phyloP scores from a whole-genome alignment of 2,113 vertebrate species.

The cat (Felis catus) region F.catus_Fca126_mat1.0 CM031416.1:55417001-55417500 shows the following conservation, averaged over 20 bases:
- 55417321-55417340: background rate
- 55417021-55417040: constrained; percentile 67
- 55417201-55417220: constrained; percentile 41
- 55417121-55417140: constrained; percentile 42
- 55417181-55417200: constrained; percentile 49
- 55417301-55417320: background rate
- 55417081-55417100: constrained; percentile 25
- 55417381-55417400: background rate
- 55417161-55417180: background rate
- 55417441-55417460: background rate
- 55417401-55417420: background rate
- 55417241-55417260: background rate
- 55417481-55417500: background rate
- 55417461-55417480: background rate
- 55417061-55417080: constrained; percentile 53
- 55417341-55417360: background rate
- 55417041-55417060: constrained; percentile 24
- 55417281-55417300: background rate
- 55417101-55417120: constrained; percentile 22
- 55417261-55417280: background rate
- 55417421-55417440: background rate
- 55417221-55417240: constrained; percentile 59
- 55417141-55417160: background rate
- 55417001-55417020: background rate
- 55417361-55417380: background rate